These are phyloP conservation scores for Corbicula japonica DNA, from an alignment of 2,888 invertebrate genomes.

Conservation along the genomic window DNA sequence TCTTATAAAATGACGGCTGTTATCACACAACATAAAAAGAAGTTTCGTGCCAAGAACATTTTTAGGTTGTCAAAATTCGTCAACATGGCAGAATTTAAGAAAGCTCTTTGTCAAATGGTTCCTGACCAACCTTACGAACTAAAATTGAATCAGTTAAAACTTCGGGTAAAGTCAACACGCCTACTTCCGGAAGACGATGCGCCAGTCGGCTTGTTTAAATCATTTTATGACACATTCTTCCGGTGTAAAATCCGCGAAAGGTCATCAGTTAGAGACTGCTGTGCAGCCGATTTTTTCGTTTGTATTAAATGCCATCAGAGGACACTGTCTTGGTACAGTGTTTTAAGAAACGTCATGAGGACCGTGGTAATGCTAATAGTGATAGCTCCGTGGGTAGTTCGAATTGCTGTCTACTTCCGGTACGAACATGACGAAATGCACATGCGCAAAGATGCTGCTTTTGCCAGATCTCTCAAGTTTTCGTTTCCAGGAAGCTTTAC, in stretches of 20 bases:
- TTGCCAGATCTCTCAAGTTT: slow-evolving; percentile 41
- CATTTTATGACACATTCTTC: slow-evolving; percentile 76
- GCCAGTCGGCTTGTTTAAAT: slow-evolving; percentile 72
- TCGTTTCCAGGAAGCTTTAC: slow-evolving; percentile 78
- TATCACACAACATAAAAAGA: slow-evolving; percentile 40
- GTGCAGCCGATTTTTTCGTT: slow-evolving; percentile 61
- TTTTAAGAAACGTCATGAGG: slow-evolving; percentile 69
- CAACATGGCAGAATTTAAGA: slow-evolving; percentile 50
- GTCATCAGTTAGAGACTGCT: slow-evolving; percentile 73
- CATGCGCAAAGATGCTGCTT: slow-evolving; percentile 61
- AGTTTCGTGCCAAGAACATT: slow-evolving; percentile 15
- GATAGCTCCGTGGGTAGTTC: slow-evolving; percentile 76
- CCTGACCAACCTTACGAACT: slow-evolving; percentile 50
- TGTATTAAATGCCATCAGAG: slow-evolving; percentile 30
- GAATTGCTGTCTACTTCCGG: slow-evolving; percentile 74
- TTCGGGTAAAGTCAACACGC: slow-evolving; percentile 70
- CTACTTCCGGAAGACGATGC: slow-evolving; percentile 70
- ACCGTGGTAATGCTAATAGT: slow-evolving; percentile 69
- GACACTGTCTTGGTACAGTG: slow-evolving; percentile 69
- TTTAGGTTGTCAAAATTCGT: slow-evolving; percentile 46
- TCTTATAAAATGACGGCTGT: slow-evolving; percentile 26
- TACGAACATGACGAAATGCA: slow-evolving; percentile 76
- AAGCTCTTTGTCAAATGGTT: slow-evolving; percentile 37
- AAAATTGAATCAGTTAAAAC: slow-evolving; percentile 59
- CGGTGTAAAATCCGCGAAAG: slow-evolving; percentile 79